Conservation (phyloP, 2,888 invertebrate genomes). For the Deilephila elpenor region DNA sequence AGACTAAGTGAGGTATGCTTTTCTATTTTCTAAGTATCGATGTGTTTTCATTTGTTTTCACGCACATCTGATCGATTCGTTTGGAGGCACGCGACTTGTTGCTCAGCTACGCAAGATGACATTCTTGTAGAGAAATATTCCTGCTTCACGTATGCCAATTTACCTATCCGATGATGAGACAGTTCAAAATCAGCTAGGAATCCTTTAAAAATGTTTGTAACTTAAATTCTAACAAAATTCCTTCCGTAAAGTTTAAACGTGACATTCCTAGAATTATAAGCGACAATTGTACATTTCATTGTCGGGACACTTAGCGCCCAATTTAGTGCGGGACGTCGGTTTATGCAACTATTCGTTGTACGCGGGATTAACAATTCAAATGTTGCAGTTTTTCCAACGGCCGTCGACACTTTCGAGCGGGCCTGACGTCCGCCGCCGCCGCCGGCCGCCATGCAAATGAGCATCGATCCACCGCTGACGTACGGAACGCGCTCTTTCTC, state of each 20-base stretch:
- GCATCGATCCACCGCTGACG: slow-evolving; percentile 80
- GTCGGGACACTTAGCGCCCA: slow-evolving; percentile 69
- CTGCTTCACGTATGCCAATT: no score
- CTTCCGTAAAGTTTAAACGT: background rate
- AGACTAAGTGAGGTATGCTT: background rate
- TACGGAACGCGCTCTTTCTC: slow-evolving; percentile 77
- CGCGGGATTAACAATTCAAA: slow-evolving; percentile 80
- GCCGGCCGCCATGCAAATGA: slow-evolving; percentile 81
- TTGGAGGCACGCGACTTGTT: no score
- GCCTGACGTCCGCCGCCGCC: slow-evolving; percentile 76
- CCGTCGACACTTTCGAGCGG: slow-evolving; percentile 80
- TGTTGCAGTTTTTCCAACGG: slow-evolving; percentile 72
- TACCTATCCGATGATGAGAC: no score
- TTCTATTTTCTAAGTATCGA: background rate
- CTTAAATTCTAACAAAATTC: background rate
- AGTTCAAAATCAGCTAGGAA: background rate
- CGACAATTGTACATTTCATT: slow-evolving; percentile 60
- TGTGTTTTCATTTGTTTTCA: no score
- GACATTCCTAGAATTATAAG: slow-evolving; percentile 28
- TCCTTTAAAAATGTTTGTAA: background rate
- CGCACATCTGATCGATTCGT: no score
- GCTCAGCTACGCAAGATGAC: no score
- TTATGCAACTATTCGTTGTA: slow-evolving; percentile 80
- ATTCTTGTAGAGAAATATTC: no score
- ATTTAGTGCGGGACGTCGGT: slow-evolving; percentile 68